Base-by-base conservation (phyloP, 2,797 vertebrate genomes). In the Acanthopagrus latus region DNA sequence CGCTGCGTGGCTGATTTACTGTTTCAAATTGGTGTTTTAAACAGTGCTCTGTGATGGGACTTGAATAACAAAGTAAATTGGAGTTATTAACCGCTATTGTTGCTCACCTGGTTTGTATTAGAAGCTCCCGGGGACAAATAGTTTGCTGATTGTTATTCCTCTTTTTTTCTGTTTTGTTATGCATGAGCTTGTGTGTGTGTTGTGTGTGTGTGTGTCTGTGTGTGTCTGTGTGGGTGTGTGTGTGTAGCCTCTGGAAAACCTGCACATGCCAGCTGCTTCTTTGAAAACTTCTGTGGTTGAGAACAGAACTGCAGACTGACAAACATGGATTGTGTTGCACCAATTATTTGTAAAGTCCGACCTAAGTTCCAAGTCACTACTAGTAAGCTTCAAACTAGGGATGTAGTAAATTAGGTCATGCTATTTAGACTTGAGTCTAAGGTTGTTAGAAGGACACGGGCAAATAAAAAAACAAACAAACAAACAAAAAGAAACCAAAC, bases 21-120 rank as follows among this genome's bases (percentile, higher is more conserved):
- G 56, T 91, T 93, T 92, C 77, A 91, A 90, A 91, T 92, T 92
- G 88, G 86, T 85, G 74, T 93, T 92, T 92, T 89, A 92, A 91
- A 90, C 87, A 68, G 78, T 62, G 78, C 76, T 85, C 80, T 57
- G 85, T 77, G 78, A 88, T 84, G 86, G 80, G 86, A 91, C 68
- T 86, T 87, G 78, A 91, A 92, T 92, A 82, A 88, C 82, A 85
- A 87, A 88, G 86, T 91, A 90, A 92, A 93, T 92, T 92, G 86
- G 80, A 90, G 87, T 90, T 92, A 90, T 92, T 93, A 92, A 88
- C 87, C 81, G 75, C 88, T 86, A 88, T 89, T 91, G 88, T 94
- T 91, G 86, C 87, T 88, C 89, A 93, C 89, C 91, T 89, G 90
- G 86, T 90, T 91, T 89, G 69, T 74, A 91, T 90, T 88, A 84